Evolutionary conservation across 2,113 vertebrate species (phyloP).

Genomic region (Rhea pennata): DNA sequence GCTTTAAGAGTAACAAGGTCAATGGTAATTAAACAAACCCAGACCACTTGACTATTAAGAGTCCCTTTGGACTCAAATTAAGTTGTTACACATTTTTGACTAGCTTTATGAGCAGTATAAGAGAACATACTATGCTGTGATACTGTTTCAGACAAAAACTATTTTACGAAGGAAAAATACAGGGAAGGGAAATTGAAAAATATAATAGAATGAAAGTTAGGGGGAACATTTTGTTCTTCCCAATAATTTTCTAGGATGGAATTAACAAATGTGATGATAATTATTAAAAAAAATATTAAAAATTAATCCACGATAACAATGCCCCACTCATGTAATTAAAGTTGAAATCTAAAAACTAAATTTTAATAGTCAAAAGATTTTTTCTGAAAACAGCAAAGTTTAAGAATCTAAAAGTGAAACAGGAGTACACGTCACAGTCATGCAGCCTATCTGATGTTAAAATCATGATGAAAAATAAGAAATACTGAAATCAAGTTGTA

Average conservation of each 20-base stretch:
- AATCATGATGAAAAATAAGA: not conserved
- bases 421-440: not conserved
- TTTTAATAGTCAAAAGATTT: constrained; percentile 1
- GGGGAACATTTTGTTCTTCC: not conserved
- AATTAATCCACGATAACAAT: constrained; percentile 2
- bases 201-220: not conserved
- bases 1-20: constrained; percentile 44
- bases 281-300: not conserved
- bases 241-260: constrained; percentile 6
- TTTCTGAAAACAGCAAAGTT: not conserved
- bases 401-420: not conserved
- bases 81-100: not conserved
- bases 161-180: not conserved
- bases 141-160: not conserved
- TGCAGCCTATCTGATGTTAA: not conserved
- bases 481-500: not conserved
- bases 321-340: not conserved
- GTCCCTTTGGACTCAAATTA: not conserved
- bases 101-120: not conserved
- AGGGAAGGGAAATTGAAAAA: not conserved
- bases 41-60: constrained; percentile 1
- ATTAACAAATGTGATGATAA: constrained; percentile 35
- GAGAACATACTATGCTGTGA: not conserved
- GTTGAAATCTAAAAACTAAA: not conserved
- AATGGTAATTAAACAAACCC: constrained; percentile 51